These are phyloP conservation scores for Eupithecia pulchellata DNA, from an alignment of 2,888 invertebrate species.

Conservation along the genomic window DNA sequence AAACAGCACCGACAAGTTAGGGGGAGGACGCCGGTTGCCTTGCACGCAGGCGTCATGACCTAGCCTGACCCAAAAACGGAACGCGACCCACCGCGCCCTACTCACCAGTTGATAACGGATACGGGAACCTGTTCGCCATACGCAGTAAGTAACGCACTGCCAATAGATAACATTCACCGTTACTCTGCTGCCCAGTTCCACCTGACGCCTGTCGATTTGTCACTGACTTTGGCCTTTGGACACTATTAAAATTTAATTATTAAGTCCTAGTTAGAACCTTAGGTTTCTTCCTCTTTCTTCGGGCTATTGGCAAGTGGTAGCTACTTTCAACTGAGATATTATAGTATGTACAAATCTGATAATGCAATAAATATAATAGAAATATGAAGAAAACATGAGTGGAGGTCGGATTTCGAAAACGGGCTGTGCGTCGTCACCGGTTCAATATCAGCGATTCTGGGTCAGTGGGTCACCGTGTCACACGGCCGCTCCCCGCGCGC, in stretches of 20 bases:
- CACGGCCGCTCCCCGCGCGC: slow-evolving; percentile 63
- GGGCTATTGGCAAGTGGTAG: neutral
- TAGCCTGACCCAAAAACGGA: slow-evolving; percentile 82
- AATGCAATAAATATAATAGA: slow-evolving; percentile 26
- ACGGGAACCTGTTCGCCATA: slow-evolving; percentile 73
- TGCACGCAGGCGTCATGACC: slow-evolving; percentile 83
- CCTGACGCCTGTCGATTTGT: slow-evolving; percentile 27
- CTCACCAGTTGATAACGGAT: slow-evolving; percentile 76
- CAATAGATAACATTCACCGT: slow-evolving; percentile 59
- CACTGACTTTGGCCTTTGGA: slow-evolving; percentile 49
- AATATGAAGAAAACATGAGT: slow-evolving; percentile 70
- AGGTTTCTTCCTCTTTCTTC: too few species aligned
- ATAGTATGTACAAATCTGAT: neutral
- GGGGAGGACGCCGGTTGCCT: slow-evolving; percentile 55
- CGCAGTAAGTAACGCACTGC: slow-evolving; percentile 57
- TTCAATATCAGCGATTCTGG: slow-evolving; percentile 84
- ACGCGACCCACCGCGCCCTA: slow-evolving; percentile 72
- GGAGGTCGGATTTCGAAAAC: slow-evolving; percentile 80
- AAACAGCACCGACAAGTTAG: slow-evolving; percentile 71
- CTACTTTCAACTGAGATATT: neutral
- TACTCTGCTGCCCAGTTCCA: slow-evolving; percentile 59
- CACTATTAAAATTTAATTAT: slow-evolving; percentile 20
- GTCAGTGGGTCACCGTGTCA: slow-evolving; percentile 83
- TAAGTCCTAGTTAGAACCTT: slow-evolving; percentile 8
- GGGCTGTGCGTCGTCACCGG: slow-evolving; percentile 76